Base-by-base conservation (phyloP, 2,113 vertebrate species). In the Oreotrochilus melanogaster region DNA sequence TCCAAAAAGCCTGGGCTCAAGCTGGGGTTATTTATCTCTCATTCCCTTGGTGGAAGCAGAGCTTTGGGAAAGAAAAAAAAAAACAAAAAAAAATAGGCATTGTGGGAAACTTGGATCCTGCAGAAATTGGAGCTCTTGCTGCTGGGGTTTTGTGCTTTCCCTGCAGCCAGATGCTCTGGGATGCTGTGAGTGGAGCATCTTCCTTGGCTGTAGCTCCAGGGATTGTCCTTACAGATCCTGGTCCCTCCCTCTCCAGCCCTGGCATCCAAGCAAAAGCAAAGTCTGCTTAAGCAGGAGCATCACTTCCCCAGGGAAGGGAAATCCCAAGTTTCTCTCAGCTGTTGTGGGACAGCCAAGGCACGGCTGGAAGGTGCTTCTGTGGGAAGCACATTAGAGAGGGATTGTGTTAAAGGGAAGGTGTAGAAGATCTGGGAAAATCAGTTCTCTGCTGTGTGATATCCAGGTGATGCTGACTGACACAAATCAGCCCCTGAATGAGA, bases 321-420 rank as follows among this genome's bases (percentile, higher is more conserved):
- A 70, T 2, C 1, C 18, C 19, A 2, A 1, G 0, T 37, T 25
- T 16, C 35, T 53, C 1, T 18, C 3, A 15, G 31, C 58, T 50
- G 19, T n/a, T 54, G 5, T 1, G 1, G 1, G 27, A 5, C 6
- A 2, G 12, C 66, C 33, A 1, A 43, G 61, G n/a, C 22, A 3
- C 0, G 8, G 35, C 84, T 78, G 57, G 18, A 43, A 79, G 58
- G 45, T 6, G 33, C 72, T 39, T 2, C 23, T 3, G 80, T 1
- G 21, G 22, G 21, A 3, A 84, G 7, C 15, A 1, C 0, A 0
- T 28, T 76, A 14, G 28, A n/a, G 2, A 5, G 74, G 22, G 82
- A 10, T 54, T 72, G 53, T 28, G 3, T 16, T 47, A 31, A 39
- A n/a, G 35, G 54, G 28, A 66, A 62, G 5, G 27, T 25, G 30